Percentiles rank a stretch among this genome's conserved stretches.
phyloP scores from a whole-genome alignment of 1,140 invertebrate species.

The Brachionus koreanus region DNA sequence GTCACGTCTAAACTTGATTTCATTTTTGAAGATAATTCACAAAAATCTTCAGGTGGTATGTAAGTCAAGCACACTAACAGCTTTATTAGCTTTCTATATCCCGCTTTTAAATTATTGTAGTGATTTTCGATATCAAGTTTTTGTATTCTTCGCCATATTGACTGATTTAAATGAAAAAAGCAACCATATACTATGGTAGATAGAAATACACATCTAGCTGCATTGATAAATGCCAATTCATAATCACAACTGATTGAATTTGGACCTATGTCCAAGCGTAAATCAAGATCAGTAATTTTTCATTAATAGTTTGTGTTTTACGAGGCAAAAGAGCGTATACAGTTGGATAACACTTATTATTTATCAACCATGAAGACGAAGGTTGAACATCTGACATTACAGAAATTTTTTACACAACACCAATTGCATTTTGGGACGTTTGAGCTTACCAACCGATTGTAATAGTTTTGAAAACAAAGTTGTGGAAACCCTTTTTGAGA shows the following conservation, averaged over 20 bases:
- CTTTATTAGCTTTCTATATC: slow-evolving; percentile 3
- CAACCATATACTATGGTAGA: background rate
- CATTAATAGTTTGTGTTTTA: slow-evolving; percentile 13
- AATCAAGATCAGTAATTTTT: background rate
- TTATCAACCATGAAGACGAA: background rate
- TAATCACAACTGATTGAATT: background rate
- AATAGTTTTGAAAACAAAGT: background rate
- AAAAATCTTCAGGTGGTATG: background rate
- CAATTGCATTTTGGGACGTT: background rate
- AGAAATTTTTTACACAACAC: background rate
- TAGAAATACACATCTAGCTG: background rate
- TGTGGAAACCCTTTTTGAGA: slow-evolving; percentile 10
- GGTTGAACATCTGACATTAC: background rate
- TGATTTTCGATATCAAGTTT: background rate
- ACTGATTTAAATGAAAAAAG: slow-evolving; percentile 37
- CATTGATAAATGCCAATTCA: background rate
- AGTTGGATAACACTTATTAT: background rate
- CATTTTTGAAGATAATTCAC: background rate
- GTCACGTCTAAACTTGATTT: background rate
- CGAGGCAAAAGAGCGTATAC: background rate
- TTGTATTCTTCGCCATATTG: slow-evolving; percentile 17
- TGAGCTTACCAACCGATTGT: background rate
- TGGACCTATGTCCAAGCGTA: background rate
- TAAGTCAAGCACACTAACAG: background rate
- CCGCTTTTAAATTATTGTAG: background rate